Conservation (phyloP, 2,113 vertebrate genomes). For the Hemiprocne comata region DNA sequence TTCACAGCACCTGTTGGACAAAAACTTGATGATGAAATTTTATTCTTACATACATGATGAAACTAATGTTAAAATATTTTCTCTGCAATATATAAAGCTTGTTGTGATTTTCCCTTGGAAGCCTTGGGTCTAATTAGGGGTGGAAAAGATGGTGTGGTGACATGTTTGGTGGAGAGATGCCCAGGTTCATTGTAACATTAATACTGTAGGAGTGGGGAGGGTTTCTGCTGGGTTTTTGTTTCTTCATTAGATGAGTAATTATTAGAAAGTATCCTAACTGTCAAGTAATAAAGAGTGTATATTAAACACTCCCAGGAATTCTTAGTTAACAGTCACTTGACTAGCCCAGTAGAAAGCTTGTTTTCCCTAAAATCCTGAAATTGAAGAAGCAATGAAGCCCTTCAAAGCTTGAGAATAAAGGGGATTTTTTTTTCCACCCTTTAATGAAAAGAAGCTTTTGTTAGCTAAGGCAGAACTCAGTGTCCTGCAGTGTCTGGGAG, state of each 20-base stretch:
- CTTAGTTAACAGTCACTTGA: constrained; percentile 36
- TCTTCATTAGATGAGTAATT: neutral
- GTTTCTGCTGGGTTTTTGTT: neutral
- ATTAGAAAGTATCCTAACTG: neutral
- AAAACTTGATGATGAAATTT: neutral
- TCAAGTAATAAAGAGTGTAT: neutral
- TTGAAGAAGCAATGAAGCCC: constrained; percentile 49
- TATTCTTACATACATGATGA: neutral
- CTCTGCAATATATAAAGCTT: neutral
- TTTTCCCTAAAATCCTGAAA: constrained; percentile 61
- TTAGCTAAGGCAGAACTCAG: constrained; percentile 22
- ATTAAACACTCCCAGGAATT: constrained; percentile 39
- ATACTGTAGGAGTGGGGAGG: neutral
- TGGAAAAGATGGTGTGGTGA: rapidly evolving
- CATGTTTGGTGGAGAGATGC: neutral
- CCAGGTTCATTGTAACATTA: neutral
- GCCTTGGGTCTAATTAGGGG: neutral
- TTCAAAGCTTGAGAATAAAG: constrained; percentile 53
- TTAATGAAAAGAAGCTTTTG: constrained; percentile 70
- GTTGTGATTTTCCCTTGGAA: neutral
- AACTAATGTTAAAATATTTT: neutral
- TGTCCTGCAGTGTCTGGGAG: neutral
- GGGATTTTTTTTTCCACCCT: neutral
- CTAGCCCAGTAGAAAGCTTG: constrained; percentile 42
- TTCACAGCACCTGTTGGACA: neutral